Evolutionary conservation across 2,797 vertebrate genomes (phyloP), one percentile per base, ranked within the genome.

Genomic region (Mastacembelus armatus): DNA sequence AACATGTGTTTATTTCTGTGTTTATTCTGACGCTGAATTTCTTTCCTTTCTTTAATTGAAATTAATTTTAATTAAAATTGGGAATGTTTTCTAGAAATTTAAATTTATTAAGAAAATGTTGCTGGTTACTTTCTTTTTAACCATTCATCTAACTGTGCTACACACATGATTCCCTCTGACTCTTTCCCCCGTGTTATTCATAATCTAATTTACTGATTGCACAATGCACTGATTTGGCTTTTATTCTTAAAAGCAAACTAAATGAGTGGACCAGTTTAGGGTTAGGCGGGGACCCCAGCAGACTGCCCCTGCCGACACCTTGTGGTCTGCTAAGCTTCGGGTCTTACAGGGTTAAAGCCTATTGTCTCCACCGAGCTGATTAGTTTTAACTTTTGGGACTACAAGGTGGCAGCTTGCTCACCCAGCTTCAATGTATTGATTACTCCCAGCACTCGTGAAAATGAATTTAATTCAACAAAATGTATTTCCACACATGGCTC

Each of bases 271-370:
- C 38, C 35, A 19, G 39, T 24, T 30, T 35, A n/a, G n/a, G 21
- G 16, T 18, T 35, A 12, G 44, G 4, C 49, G 22, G 4, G 1
- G 11, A 59, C 68, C 62, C 65, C 48, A 55, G 57, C 38, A 51
- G 61, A 56, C 63, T 11, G 35, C 30, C 32, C 45, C 47, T 36
- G 51, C 77, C 49, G 18, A 51, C 54, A 33, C 74, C 64, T 61
- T 43, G 45, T 4, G 72, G 39, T 74, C 67, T n/a, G 45, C 63
- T 88, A 81, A 91, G 88, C 80, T 69, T 62, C 0, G 2, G 50
- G 83, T 71, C 80, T 90, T 87, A 87, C 56, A 56, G 80, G 83
- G 85, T 86, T 80, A 86, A 80, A 66, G 90, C 86, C 90, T 88
- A 89, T 88, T 80, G 81, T 84, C 69, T 71, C 74, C 68, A 60